Evolutionary conservation across 2,113 vertebrate genomes (phyloP).

Genomic region (Amblyornis subalaris): DNA sequence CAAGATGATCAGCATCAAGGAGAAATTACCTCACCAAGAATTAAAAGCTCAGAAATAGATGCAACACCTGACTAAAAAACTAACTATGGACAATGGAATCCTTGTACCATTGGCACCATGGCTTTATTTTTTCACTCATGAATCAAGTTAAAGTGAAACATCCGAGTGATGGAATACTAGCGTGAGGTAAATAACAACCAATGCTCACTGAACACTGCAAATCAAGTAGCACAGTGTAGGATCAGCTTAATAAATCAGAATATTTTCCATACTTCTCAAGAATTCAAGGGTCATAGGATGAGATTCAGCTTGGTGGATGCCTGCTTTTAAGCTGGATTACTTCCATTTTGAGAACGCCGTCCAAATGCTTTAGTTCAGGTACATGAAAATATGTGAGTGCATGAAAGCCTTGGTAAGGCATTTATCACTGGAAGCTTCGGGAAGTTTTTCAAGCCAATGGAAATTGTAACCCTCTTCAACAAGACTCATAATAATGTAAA

Average conservation of each 20-base stretch:
- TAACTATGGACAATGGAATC: not conserved
- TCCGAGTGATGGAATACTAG: not conserved
- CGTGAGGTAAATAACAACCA: not conserved
- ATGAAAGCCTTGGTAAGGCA: not conserved
- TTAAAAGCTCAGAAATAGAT: not conserved
- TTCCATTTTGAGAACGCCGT: not conserved
- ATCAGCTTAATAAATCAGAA: not conserved
- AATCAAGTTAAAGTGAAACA: not conserved
- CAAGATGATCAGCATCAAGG: not conserved
- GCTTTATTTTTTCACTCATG: not conserved
- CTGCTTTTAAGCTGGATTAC: not conserved
- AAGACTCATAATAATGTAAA: not conserved
- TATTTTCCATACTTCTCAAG: not conserved
- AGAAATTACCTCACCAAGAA: not conserved
- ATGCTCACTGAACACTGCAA: not conserved
- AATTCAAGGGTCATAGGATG: not conserved
- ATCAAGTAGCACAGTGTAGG: not conserved
- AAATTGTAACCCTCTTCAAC: not conserved
- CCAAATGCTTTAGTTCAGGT: not conserved
- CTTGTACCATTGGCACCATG: not conserved
- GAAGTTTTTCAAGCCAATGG: not conserved
- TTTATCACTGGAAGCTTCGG: not conserved
- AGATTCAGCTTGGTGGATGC: not conserved
- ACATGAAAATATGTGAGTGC: not conserved
- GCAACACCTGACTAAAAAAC: not conserved